Evolutionary conservation across 2,797 vertebrate genomes (phyloP).

Genomic region (Hoplostethus atlanticus): DNA sequence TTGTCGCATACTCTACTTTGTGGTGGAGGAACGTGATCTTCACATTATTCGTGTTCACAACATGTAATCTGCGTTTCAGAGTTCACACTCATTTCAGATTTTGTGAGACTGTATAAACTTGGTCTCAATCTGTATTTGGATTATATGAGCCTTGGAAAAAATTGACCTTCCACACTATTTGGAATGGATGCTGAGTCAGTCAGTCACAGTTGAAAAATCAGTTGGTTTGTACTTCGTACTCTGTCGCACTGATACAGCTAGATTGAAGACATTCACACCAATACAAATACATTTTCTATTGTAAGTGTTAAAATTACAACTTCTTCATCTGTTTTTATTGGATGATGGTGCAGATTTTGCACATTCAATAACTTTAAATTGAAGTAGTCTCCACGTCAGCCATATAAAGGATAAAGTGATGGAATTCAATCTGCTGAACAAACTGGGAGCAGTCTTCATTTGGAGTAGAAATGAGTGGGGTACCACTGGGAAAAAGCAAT

Average conservation of each 20-base stretch:
- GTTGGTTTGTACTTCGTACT: neutral
- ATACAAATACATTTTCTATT: slow-evolving; percentile 18
- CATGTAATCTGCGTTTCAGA: no score
- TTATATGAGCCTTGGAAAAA: slow-evolving; percentile 1
- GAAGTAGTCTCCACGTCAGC: slow-evolving; percentile 59
- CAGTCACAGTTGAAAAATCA: neutral
- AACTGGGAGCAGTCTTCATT: slow-evolving; percentile 82
- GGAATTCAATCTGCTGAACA: slow-evolving; percentile 81
- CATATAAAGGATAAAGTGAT: slow-evolving; percentile 71
- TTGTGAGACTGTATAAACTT: neutral
- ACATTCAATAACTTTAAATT: slow-evolving; percentile 68
- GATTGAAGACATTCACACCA: slow-evolving; percentile 39
- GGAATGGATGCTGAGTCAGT: slow-evolving; percentile 15
- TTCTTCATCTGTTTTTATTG: slow-evolving; percentile 26
- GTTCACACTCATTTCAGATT: no score
- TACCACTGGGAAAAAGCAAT: slow-evolving; percentile 79
- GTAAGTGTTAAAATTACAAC: slow-evolving; percentile 34
- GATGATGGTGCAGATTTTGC: slow-evolving; percentile 31
- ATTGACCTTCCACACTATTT: neutral
- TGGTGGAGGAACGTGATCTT: no score
- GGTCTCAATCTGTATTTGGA: neutral
- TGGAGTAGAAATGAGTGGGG: slow-evolving; percentile 76
- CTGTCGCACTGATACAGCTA: neutral
- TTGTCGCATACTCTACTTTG: no score
- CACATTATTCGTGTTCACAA: no score